Evolutionary conservation across 2,797 vertebrate genomes (phyloP).

Genomic region (Onychomys leucogaster): DNA sequence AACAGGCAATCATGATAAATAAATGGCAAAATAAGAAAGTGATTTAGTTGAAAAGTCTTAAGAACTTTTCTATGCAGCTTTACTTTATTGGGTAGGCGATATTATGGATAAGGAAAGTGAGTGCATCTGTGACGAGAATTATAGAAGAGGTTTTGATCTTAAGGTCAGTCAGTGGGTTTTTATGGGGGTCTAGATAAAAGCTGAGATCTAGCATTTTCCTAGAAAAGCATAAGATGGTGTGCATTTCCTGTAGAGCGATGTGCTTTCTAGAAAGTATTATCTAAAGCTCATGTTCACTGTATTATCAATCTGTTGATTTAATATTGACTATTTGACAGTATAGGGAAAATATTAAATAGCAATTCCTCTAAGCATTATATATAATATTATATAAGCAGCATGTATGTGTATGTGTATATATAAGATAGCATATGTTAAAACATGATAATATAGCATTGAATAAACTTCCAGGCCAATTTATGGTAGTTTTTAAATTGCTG

Average conservation of each 20-base stretch:
- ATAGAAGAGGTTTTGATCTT: not conserved
- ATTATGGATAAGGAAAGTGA: not conserved
- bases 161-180: not conserved
- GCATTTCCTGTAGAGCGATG: not conserved
- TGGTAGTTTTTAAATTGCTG: not conserved
- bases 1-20: not conserved
- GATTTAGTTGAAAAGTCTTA: constrained; percentile 26
- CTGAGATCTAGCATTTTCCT: not conserved
- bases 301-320: not conserved
- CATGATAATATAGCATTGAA: not conserved
- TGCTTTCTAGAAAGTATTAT: not conserved
- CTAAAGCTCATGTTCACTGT: not conserved
- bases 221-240: not conserved
- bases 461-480: not conserved
- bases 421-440: not conserved
- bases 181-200: not conserved
- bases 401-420: not conserved
- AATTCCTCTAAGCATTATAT: not conserved
- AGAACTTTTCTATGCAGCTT: not conserved
- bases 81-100: not conserved
- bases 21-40: constrained; percentile 19
- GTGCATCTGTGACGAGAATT: not conserved
- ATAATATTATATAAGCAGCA: not conserved
- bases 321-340: not conserved
- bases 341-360: not conserved